Percentiles rank a stretch among this genome's conserved stretches.
Conservation (phyloP, 2,888 invertebrate genomes). For the Sicus ferrugineus region DNA sequence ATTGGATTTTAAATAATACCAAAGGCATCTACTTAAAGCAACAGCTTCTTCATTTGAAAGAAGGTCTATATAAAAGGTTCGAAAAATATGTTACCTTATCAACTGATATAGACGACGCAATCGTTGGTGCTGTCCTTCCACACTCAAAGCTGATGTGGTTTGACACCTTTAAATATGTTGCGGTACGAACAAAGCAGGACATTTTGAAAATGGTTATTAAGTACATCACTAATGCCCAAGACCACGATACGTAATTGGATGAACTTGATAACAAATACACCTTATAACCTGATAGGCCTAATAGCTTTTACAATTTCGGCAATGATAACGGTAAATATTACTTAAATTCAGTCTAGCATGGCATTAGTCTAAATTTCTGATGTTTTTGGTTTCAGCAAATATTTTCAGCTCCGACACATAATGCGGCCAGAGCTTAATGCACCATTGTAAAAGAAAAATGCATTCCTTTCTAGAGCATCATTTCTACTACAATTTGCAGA, state of each 20-base stretch:
- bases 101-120: not conserved
- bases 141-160: slow-evolving; percentile 5
- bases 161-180: not conserved
- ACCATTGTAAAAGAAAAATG: not conserved
- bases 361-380: no score
- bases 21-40: not conserved
- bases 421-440: not conserved
- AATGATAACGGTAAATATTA: not conserved
- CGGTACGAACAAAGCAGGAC: no score
- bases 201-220: not conserved
- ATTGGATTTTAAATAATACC: not conserved
- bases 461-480: not conserved
- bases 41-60: not conserved
- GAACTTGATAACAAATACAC: no score
- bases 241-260: not conserved
- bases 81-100: not conserved
- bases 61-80: not conserved
- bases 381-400: not conserved
- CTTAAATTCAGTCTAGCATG: no score
- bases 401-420: not conserved
- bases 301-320: not conserved
- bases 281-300: not conserved
- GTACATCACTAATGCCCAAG: not conserved
- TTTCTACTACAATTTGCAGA: not conserved
- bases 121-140: not conserved